phyloP scores from a whole-genome alignment of 2,113 vertebrate genomes.

The Lota lota region DNA sequence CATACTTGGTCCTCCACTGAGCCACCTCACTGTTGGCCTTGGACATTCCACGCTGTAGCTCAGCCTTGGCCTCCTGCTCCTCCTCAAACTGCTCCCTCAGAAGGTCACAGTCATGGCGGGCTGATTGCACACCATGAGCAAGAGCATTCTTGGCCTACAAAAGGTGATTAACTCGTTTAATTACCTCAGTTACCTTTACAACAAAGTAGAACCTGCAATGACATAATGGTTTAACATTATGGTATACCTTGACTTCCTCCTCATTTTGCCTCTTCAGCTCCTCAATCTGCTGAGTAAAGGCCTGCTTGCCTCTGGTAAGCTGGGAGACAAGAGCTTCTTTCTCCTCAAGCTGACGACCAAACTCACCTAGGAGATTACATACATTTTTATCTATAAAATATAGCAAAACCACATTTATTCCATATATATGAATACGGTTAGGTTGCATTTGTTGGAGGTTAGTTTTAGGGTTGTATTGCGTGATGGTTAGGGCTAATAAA shows the following conservation, averaged over 20 bases:
- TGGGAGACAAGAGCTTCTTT: not conserved
- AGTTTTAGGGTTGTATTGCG: too few species aligned
- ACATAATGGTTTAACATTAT: too few species aligned
- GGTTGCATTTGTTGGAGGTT: too few species aligned
- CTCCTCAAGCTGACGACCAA: conserved; percentile 2
- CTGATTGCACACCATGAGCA: conserved; percentile 1
- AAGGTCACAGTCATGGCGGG: conserved; percentile 62
- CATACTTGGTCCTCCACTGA: conserved; percentile 84
- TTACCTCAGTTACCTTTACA: not conserved
- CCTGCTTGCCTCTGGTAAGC: not conserved
- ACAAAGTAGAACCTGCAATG: too few species aligned
- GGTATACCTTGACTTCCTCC: not conserved
- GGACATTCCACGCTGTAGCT: conserved; percentile 69
- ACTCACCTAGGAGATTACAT: not conserved
- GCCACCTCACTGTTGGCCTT: conserved; percentile 72
- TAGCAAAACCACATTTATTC: too few species aligned
- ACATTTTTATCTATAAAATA: too few species aligned
- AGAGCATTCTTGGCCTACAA: not conserved
- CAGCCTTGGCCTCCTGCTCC: conserved; percentile 70
- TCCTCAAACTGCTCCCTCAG: conserved; percentile 75
- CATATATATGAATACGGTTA: too few species aligned
- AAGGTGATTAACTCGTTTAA: not conserved
- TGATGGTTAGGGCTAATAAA: too few species aligned
- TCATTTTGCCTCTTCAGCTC: conserved; percentile 71
- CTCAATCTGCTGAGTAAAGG: conserved; percentile 57